phyloP scores from a whole-genome alignment of 2,797 vertebrate species.

The Lepilemur septentrionalis region DNA sequence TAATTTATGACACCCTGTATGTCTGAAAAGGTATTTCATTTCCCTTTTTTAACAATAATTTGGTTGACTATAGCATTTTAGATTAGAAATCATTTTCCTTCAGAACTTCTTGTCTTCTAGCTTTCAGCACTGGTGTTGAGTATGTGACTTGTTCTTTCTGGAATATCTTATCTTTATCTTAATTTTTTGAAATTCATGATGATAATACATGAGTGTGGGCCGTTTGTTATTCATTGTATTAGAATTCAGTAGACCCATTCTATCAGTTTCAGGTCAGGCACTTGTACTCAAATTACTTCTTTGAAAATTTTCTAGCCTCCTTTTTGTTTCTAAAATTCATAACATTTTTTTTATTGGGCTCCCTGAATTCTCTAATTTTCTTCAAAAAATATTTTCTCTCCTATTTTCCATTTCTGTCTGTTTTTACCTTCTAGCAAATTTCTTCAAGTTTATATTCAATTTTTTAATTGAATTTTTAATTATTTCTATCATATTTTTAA shows the following conservation, averaged over 20 bases:
- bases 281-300: background rate
- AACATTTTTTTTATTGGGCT: background rate
- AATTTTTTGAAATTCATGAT: background rate
- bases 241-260: background rate
- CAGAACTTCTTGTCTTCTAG: background rate
- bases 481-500: background rate
- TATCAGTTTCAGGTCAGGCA: background rate
- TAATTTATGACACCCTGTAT: background rate
- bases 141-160: background rate
- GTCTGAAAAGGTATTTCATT: background rate
- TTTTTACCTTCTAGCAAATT: background rate
- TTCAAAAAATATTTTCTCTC: background rate
- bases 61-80: background rate
- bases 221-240: background rate
- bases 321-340: background rate
- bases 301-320: background rate
- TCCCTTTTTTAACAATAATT: background rate
- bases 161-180: background rate
- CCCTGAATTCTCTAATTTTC: background rate
- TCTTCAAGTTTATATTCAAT: background rate
- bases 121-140: background rate
- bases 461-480: background rate
- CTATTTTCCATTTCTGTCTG: background rate
- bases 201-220: background rate
- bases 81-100: conserved; percentile 19